A percentile compares a stretch with the other conserved stretches of the same genome.
phyloP scores from a whole-genome alignment of 2,888 invertebrate species.

The Drosophila niveifrons region DNA sequence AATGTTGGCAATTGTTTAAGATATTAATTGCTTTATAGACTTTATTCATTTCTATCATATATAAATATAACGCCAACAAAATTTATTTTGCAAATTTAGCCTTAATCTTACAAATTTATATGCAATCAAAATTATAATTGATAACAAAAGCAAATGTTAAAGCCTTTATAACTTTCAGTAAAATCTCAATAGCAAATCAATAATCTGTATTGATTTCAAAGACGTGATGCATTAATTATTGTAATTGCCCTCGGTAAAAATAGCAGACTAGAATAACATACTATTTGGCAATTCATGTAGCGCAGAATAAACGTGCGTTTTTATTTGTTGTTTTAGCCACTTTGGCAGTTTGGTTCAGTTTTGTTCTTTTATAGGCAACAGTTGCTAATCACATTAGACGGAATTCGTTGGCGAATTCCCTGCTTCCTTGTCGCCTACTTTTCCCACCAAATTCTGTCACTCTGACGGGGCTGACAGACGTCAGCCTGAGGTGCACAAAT shows the following conservation, averaged over 20 bases:
- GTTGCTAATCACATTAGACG: constrained; percentile 17
- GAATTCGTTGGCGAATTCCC: not conserved
- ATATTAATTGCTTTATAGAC: no score
- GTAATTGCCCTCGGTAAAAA: not conserved
- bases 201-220: not conserved
- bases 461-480: not conserved
- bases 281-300: not conserved
- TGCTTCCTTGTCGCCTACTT: not conserved
- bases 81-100: no score
- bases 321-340: constrained; percentile 16
- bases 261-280: not conserved
- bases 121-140: no score
- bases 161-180: not conserved
- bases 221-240: not conserved
- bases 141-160: no score
- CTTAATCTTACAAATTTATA: no score
- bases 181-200: not conserved
- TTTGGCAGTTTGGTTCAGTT: not conserved
- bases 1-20: no score
- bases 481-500: constrained; percentile 37
- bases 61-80: no score
- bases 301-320: constrained; percentile 14
- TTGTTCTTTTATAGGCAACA: constrained; percentile 17
- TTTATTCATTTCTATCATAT: no score
- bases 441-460: not conserved